phyloP scores from a whole-genome alignment of 2,888 invertebrate species.

The Molorchus minor region DNA sequence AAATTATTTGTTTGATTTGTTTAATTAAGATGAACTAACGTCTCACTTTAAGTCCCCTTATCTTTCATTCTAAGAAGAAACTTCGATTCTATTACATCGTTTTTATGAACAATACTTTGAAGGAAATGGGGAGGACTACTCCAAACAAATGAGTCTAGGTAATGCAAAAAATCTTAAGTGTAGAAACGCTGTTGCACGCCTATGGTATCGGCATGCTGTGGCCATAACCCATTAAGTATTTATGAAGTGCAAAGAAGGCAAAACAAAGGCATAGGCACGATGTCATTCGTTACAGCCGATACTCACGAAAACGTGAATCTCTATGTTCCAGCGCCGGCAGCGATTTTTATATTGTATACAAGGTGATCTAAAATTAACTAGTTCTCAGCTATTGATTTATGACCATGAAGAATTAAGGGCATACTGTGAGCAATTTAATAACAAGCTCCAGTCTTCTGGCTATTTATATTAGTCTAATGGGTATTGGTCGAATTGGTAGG shows the following conservation, averaged over 20 bases:
- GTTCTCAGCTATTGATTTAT: conserved; percentile 24
- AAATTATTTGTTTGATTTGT: too few species aligned
- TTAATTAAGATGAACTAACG: too few species aligned
- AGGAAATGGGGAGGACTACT: too few species aligned
- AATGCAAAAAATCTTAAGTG: too few species aligned
- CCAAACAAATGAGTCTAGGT: too few species aligned
- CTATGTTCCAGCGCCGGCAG: conserved; percentile 44
- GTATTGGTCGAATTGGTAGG: not conserved
- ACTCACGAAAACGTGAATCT: conserved; percentile 57
- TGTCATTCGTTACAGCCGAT: conserved; percentile 57
- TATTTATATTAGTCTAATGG: not conserved
- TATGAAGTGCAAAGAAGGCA: conserved; percentile 58
- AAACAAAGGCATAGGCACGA: conserved; percentile 58
- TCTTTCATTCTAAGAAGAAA: too few species aligned
- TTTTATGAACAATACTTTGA: too few species aligned
- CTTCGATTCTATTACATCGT: too few species aligned
- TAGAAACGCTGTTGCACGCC: conserved; percentile 11
- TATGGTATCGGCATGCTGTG: conserved; percentile 30
- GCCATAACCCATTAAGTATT: conserved; percentile 56
- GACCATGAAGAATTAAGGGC: not conserved
- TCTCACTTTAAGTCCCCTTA: too few species aligned
- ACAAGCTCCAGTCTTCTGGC: not conserved
- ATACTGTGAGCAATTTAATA: not conserved
- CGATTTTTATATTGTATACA: conserved; percentile 34
- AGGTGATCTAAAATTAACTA: conserved; percentile 30